Evolutionary conservation across 2,888 invertebrate species (phyloP).

Genomic region (Prenolepis imparis): DNA sequence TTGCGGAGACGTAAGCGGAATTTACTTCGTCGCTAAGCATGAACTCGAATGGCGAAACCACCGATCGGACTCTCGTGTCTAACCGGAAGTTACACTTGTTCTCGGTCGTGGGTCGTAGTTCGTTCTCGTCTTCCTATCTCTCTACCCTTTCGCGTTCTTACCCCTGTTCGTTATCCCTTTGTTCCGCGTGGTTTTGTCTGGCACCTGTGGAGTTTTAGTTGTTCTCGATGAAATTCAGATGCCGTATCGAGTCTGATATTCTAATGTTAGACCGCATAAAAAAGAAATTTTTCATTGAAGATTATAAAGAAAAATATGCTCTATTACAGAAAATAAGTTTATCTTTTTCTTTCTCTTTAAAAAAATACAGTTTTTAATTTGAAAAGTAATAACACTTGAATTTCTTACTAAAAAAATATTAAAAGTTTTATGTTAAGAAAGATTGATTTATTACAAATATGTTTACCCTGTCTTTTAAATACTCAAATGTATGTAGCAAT

Average conservation of each 20-base stretch:
- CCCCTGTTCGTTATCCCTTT: constrained; percentile 26
- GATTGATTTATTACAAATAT: neutral
- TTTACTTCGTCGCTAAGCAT: constrained; percentile 61
- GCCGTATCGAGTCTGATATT: neutral
- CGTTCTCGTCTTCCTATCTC: constrained; percentile 28
- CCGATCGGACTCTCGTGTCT: constrained; percentile 66
- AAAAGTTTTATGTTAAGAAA: neutral
- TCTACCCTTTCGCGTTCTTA: constrained; percentile 45
- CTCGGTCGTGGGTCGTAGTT: constrained; percentile 47
- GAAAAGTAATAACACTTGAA: neutral
- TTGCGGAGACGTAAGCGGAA: constrained; percentile 60
- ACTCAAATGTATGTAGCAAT: neutral
- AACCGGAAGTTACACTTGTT: constrained; percentile 73
- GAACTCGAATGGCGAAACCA: constrained; percentile 69
- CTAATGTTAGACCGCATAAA: neutral
- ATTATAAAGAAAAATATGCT: neutral
- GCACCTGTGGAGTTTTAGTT: constrained; percentile 60
- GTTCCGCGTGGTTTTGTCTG: constrained; percentile 58
- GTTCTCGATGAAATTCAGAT: neutral
- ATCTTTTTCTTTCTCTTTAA: neutral
- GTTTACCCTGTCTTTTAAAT: neutral
- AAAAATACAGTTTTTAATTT: neutral
- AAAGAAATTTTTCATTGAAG: neutral
- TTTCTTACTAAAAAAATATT: neutral
- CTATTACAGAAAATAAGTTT: neutral